Base-by-base conservation (phyloP, 64 coral and sea anemone species). In the Pocillopora damicornis region DNA sequence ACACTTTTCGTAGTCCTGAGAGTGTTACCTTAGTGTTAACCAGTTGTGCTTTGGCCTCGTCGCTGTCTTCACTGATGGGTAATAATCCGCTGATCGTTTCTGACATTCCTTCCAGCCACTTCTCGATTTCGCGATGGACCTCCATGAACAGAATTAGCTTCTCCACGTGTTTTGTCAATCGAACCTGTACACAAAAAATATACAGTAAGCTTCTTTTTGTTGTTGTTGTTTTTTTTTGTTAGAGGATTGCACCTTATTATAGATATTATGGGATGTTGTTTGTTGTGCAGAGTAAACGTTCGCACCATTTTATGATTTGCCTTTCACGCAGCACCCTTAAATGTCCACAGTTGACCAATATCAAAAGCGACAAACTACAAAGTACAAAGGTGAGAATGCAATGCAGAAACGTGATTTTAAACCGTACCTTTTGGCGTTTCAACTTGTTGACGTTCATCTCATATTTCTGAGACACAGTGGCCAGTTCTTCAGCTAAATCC, bases 371-470 rank as follows among this genome's bases (percentile, higher is more conserved):
- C 7, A 51, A 51, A 51, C 42, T 51, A 51, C 42, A 51, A 51
- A 2, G 7, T 51, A 51, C 42, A 51, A 51, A 63, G 12, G 61
- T 17, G 13, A 63, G 12, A 17, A 63, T 8, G 16, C 61, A 63
- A 63, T 2, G 11, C 61, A 63, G 16, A 15, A 17, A 63, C 16
- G 61, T 67, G 64, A 23, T 20, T 20, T 1, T 10, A 30, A 3
- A 58, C 18, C 76, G 68, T 2, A 86, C 72, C 79, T 90, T 92
- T 9, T 89, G 79, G 37, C 94, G 86, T 74, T 93, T 96, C 14
- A 96, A 75, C 58, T 96, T 96, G 18, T 88, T 88, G n/a, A 91
- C 87, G 59, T 83, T 89, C 57, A 96, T 62, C 18, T 96, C 91
- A 58, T 89, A 87, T 58, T 87, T 88, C 63, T 96, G 91, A 35